Percentiles rank a stretch among this genome's conserved stretches.
These are phyloP conservation scores for Carpatolechia fugitivella DNA, from an alignment of 2,888 invertebrate species.

Conservation along the genomic window DNA sequence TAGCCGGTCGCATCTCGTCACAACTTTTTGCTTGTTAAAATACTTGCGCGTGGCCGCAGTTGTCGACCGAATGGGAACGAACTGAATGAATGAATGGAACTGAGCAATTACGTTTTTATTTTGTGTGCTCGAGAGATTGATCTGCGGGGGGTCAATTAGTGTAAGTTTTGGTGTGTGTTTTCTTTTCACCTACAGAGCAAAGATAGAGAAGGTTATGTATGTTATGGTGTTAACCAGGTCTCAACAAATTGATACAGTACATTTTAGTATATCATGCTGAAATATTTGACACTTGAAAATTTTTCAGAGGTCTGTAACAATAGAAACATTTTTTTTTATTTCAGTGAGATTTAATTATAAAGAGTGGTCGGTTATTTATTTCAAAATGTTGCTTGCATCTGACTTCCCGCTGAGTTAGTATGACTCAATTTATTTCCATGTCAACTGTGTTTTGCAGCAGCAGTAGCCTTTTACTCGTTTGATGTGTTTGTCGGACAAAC, in stretches of 20 bases:
- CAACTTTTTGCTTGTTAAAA: slow-evolving; percentile 28
- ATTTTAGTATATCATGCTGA: too few relatives aligned
- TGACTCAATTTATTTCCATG: neutral
- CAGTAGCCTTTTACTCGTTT: too few relatives aligned
- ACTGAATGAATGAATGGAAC: slow-evolving; percentile 20
- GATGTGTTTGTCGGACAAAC: too few relatives aligned
- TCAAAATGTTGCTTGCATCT: neutral
- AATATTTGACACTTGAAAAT: too few relatives aligned
- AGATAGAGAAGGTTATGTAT: too few relatives aligned
- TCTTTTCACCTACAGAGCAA: too few relatives aligned
- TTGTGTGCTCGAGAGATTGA: neutral
- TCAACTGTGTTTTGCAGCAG: too few relatives aligned
- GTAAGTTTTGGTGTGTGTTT: neutral
- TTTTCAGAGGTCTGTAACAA: too few relatives aligned
- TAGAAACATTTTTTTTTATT: too few relatives aligned
- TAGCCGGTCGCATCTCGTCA: slow-evolving; percentile 1
- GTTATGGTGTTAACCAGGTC: too few relatives aligned
- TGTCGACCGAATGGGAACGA: slow-evolving; percentile 20
- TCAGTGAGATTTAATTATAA: too few relatives aligned
- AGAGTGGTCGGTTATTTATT: neutral
- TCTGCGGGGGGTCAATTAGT: neutral
- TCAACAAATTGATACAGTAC: too few relatives aligned
- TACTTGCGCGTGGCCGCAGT: slow-evolving; percentile 21
- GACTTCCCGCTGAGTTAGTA: neutral
- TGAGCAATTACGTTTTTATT: slow-evolving; percentile 11